Evolutionary conservation across 1,140 invertebrate genomes (phyloP).

Genomic region (Hycleus phaleratus): DNA sequence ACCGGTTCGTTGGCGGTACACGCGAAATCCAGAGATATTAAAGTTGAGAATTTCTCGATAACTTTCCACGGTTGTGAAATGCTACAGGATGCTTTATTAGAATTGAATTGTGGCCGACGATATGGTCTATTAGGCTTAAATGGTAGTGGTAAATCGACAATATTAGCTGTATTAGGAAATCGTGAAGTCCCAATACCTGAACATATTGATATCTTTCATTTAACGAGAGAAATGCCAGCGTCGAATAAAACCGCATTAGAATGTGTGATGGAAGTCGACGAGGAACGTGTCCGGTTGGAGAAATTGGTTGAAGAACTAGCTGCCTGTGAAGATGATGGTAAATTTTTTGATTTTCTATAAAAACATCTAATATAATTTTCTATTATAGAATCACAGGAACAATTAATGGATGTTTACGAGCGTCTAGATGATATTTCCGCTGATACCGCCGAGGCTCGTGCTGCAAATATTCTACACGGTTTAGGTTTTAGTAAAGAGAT

Average conservation of each 20-base stretch:
- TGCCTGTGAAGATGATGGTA: slow-evolving; percentile 77
- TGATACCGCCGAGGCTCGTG: slow-evolving; percentile 89
- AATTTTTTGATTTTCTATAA: neutral
- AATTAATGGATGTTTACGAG: slow-evolving; percentile 96
- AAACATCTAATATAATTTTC: slow-evolving; percentile 1
- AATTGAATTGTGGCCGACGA: slow-evolving; percentile 92
- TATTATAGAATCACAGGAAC: slow-evolving; percentile 77
- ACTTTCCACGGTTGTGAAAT: slow-evolving; percentile 97
- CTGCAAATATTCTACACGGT: slow-evolving; percentile 92
- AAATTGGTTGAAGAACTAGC: slow-evolving; percentile 86
- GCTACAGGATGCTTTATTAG: slow-evolving; percentile 89
- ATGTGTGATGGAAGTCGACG: slow-evolving; percentile 97
- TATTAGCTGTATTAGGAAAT: slow-evolving; percentile 85
- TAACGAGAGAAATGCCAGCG: slow-evolving; percentile 94
- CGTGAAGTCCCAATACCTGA: slow-evolving; percentile 94
- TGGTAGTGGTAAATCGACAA: slow-evolving; percentile 94
- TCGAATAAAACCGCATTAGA: slow-evolving; percentile 87
- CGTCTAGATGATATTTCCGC: slow-evolving; percentile 94
- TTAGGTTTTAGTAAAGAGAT: slow-evolving; percentile 93
- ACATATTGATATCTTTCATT: slow-evolving; percentile 96
- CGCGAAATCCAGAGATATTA: slow-evolving; percentile 90
- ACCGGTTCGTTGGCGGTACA: slow-evolving; percentile 93
- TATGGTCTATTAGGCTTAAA: slow-evolving; percentile 96
- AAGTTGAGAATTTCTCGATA: slow-evolving; percentile 95
- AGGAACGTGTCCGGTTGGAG: slow-evolving; percentile 86